Conservation (phyloP, 2,113 vertebrate genomes). For the Neotoma lepida region DNA sequence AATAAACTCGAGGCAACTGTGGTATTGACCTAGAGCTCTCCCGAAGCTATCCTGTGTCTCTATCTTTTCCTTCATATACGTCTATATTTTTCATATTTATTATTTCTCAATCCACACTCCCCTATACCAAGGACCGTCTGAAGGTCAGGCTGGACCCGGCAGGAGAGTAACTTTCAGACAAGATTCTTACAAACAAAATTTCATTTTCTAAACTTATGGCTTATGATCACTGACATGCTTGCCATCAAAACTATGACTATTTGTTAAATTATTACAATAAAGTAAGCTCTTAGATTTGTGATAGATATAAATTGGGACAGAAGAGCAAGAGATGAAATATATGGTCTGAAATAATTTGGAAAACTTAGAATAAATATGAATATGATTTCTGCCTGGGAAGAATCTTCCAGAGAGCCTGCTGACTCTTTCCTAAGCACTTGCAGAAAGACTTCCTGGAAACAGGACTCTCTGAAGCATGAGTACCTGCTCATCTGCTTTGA, state of each 20-base stretch:
- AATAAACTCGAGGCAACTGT: too few relatives aligned
- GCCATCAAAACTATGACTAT: conserved; percentile 31
- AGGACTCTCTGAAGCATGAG: not conserved
- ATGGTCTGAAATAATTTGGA: conserved; percentile 14
- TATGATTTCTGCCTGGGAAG: not conserved
- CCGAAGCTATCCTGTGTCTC: too few relatives aligned
- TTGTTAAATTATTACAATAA: conserved; percentile 45
- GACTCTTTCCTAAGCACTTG: not conserved
- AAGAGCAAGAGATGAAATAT: not conserved
- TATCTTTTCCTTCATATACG: too few relatives aligned
- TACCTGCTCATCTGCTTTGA: conserved; percentile 36
- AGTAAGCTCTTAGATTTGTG: not conserved
- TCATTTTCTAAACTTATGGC: not conserved
- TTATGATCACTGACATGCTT: conserved; percentile 25
- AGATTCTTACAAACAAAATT: conserved; percentile 22
- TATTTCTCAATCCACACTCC: too few relatives aligned
- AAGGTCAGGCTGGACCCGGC: too few relatives aligned
- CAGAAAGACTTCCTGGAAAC: conserved; percentile 26
- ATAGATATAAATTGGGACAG: not conserved
- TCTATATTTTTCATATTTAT: too few relatives aligned
- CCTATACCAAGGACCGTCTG: too few relatives aligned
- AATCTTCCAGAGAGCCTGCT: not conserved
- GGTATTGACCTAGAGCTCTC: too few relatives aligned
- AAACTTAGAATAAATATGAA: not conserved
- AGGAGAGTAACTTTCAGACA: conserved; percentile 1